A percentile compares a stretch with the other conserved stretches of the same genome.
Evolutionary conservation across 2,113 vertebrate species (phyloP).

Genomic region (Anguilla japonica): DNA sequence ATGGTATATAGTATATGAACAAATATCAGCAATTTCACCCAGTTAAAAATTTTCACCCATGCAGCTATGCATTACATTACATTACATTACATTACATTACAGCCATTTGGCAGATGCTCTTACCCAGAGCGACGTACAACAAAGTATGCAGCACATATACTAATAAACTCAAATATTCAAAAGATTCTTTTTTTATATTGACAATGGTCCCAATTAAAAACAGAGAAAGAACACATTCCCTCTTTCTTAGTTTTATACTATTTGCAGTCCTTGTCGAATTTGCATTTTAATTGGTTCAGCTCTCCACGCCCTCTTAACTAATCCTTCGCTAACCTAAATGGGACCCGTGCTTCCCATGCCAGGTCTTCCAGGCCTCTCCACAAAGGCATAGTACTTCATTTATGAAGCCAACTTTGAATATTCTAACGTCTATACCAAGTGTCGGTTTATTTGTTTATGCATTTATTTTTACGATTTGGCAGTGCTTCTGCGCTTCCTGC

Average conservation of each 20-base stretch:
- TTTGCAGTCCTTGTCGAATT: slow-evolving; percentile 72
- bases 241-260: slow-evolving; percentile 52
- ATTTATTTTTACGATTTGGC: not conserved
- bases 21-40: no score
- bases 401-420: not conserved
- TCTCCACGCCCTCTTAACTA: slow-evolving; percentile 60
- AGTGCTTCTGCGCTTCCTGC: not conserved
- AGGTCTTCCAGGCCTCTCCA: not conserved
- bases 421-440: not conserved
- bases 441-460: not conserved
- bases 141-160: no score
- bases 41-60: no score
- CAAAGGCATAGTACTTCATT: not conserved
- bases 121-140: no score
- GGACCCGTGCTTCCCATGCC: slow-evolving; percentile 49
- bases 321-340: slow-evolving; percentile 61
- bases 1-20: no score
- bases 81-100: no score
- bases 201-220: slow-evolving; percentile 60
- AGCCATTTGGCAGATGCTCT: no score
- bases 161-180: not conserved
- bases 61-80: no score
- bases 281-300: slow-evolving; percentile 73
- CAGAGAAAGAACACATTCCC: slow-evolving; percentile 53
- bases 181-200: slow-evolving; percentile 14